A percentile compares a stretch with the other conserved stretches of the same genome.
These are phyloP conservation scores for Gallinago paraguaiae DNA, from an alignment of 2,113 vertebrate species.

Conservation along the genomic window DNA sequence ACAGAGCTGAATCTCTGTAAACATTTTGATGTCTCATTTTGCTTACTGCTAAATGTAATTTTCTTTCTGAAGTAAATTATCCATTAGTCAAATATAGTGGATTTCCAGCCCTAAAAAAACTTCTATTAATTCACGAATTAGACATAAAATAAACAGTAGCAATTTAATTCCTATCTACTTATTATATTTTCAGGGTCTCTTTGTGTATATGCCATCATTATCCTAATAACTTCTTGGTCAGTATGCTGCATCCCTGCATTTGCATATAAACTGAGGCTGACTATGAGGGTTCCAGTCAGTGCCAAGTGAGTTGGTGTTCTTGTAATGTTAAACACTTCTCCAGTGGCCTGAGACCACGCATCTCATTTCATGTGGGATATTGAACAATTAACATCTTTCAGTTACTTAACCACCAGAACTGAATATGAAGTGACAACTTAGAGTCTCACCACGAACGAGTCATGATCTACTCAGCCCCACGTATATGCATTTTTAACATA, in stretches of 20 bases:
- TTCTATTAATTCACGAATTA: constrained; percentile 24
- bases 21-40: not conserved
- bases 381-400: constrained; percentile 45
- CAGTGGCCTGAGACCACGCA: not conserved
- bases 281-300: constrained; percentile 17
- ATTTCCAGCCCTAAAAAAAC: not conserved
- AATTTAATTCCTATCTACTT: not conserved
- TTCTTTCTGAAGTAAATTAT: not conserved
- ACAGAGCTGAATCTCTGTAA: not conserved
- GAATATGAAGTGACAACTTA: constrained; percentile 1
- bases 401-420: not conserved
- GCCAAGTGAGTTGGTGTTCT: constrained; percentile 25
- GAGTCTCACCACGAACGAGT: not conserved
- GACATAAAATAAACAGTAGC: not conserved
- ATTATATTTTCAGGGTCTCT: not conserved
- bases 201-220: not conserved
- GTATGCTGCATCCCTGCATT: not conserved
- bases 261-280: constrained; percentile 12
- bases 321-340: constrained; percentile 13
- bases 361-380: constrained; percentile 8
- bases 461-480: not conserved
- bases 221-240: not conserved
- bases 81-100: not conserved
- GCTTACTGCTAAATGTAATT: not conserved
- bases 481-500: constrained; percentile 17